Evolutionary conservation across 2,113 vertebrate genomes (phyloP).

Genomic region (Scomber scombrus): DNA sequence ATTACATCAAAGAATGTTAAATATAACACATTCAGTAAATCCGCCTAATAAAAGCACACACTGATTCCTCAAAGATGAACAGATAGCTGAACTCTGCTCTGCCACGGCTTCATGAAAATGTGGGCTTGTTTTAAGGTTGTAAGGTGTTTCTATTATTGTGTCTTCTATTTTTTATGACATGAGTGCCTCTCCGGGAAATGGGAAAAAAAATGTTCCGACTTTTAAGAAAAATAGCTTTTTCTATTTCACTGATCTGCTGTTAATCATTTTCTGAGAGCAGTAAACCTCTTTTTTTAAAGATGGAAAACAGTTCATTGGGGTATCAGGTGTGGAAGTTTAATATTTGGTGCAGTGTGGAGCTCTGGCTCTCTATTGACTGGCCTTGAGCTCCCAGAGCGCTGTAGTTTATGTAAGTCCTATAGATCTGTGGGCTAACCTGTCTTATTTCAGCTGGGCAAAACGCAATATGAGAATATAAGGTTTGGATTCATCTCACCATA

Average conservation of each 20-base stretch:
- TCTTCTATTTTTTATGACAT: not conserved
- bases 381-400: conserved; percentile 5
- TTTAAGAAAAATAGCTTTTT: too few relatives aligned
- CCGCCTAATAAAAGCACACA: not conserved
- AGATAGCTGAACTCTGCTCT: not conserved
- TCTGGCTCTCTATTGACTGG: conserved; percentile 13
- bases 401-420: conserved; percentile 39
- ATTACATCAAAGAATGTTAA: not conserved
- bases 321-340: conserved; percentile 1
- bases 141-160: not conserved
- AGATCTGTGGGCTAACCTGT: conserved; percentile 34
- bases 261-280: not conserved
- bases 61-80: not conserved
- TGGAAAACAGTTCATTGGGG: not conserved
- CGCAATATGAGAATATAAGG: conserved; percentile 31
- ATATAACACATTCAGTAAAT: not conserved
- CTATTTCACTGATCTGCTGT: not conserved
- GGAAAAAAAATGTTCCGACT: too few relatives aligned
- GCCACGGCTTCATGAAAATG: not conserved
- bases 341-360: conserved; percentile 27
- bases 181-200: too few relatives aligned
- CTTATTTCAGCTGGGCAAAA: conserved; percentile 35
- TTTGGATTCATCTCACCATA: conserved; percentile 34
- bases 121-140: not conserved
- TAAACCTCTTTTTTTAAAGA: not conserved